Base-by-base conservation (phyloP, 2,113 vertebrate species). In the Sinocyclocheilus anshuiensis region DNA sequence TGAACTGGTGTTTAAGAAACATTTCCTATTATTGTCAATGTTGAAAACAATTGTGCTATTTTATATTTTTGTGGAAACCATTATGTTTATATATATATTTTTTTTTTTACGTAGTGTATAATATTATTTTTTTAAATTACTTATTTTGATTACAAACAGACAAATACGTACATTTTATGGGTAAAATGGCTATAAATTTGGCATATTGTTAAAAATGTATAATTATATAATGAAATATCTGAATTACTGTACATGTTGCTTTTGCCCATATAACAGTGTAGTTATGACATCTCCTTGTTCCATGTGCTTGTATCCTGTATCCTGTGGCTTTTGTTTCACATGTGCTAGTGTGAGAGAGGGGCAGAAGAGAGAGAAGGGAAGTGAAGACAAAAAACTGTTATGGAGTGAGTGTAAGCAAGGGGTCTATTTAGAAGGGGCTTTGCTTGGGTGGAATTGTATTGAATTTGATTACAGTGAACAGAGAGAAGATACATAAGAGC, bases 381-480 rank as follows among this genome's bases (percentile, higher is more conserved):
- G 15, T 22, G 10, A 15, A 26, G 22, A 65, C 36, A 65, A 65
- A 48, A 80, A 48, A 65, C 13, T 72, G 50, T 75, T 61, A 24
- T 61, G 48, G 4, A 81, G 16, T 36, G 11, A 55, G 48, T 71
- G 42, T 81, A 55, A 77, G 84, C 33, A 81, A 67, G 39, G 77
- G 69, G 76, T 36, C 57, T 59, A 71, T 76, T 79, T 63, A 81
- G 22, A 48, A 74, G 61, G 39, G 11, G 42, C 42, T 59, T 61
- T 33, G 55, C 77, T 77, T 84, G 77, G 55, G 83, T 88, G 89
- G 77, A 82, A 82, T 88, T 42, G 0, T 61, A 81, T 80, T 90
- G 84, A 81, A 63, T 61, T 78, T 59, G 86, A 81, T 85, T 83
- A 86, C 33, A 55, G 26, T 48, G 82, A 79, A 86, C 86, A 55